phyloP scores from a whole-genome alignment of 2,797 vertebrate genomes.

The Malurus leucopterus region DNA sequence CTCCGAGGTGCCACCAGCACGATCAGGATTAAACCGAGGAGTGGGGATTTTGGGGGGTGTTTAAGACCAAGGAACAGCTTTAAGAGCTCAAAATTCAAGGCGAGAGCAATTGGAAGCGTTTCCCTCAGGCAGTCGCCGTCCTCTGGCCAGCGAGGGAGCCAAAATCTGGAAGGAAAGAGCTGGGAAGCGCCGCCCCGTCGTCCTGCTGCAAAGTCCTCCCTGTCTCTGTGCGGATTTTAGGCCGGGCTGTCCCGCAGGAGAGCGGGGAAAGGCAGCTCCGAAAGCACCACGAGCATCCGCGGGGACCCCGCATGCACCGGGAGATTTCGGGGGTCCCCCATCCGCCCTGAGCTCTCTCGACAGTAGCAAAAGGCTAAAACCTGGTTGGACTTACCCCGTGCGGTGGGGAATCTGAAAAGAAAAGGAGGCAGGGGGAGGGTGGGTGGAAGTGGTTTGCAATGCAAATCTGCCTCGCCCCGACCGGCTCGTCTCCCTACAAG shows the following conservation, averaged over 20 bases:
- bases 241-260: background rate
- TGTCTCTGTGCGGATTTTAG: background rate
- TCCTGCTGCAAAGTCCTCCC: conserved; percentile 9
- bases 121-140: background rate
- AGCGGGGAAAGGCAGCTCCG: background rate
- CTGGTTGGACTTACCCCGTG: conserved; percentile 60
- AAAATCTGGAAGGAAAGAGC: conserved; percentile 42
- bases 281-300: conserved; percentile 25
- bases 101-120: background rate
- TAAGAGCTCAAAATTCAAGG: background rate
- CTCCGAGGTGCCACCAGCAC: background rate
- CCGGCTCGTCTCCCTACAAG: conserved; percentile 63
- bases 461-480: conserved; percentile 66
- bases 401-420: conserved; percentile 67
- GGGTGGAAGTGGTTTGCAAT: conserved; percentile 68
- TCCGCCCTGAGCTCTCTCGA: conserved; percentile 38
- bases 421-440: conserved; percentile 67
- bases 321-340: background rate
- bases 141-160: background rate
- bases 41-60: rapidly evolving
- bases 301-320: conserved; percentile 30
- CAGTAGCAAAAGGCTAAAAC: conserved; percentile 50
- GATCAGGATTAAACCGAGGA: rapidly evolving
- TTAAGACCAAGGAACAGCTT: background rate
- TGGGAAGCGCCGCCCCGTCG: background rate